Evolutionary conservation across 2,113 vertebrate genomes (phyloP), one percentile per base, ranked within the genome.

Genomic region (Syngnathus floridae): DNA sequence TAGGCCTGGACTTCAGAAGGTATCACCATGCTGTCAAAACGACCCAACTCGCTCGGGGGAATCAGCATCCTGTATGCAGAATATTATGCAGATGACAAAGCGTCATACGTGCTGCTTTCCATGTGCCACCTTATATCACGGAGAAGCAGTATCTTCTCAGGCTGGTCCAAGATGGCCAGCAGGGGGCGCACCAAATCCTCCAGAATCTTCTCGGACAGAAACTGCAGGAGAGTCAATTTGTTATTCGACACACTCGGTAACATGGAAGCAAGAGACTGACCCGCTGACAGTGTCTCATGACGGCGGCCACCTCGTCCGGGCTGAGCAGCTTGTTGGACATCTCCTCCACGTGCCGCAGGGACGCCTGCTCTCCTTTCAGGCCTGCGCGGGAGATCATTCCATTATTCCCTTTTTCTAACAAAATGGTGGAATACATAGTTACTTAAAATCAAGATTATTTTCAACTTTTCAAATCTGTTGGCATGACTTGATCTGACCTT

Each of bases 11-110:
- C 85, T 76, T 98, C 95, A 84, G 92, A 90, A 0, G 94, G 94
- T 87, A 94, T 92, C 68, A 97, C 94, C 93, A 98, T 92, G 82
- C 93, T 97, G 87, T 98, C 95, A 5, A 98, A 98, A 31, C 88
- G 91, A 21, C 89, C 91, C 77, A 95, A 65, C 76, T 95, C 94
- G 0, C 92, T 88, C 3, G 91, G 84, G 6, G 93, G 90, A 75
- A 98, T 91, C 82, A 97, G 86, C 40, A 92, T 92, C 85, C 87
- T 81, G 26, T 3, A 41, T 10, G 3, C 1, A 11, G 11, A 41
- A 41, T 10, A 9, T 11, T 41, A 9, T 16, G n/a, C 2, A 3
- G 26, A 31, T 31, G 26, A 31, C 26, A 0, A 31, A 31, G 26
- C 26, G 26, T 31, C 26, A 31, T 31, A 31, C 26, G 0, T 31